phyloP scores from a whole-genome alignment of 2,888 invertebrate genomes.

The Encarsia formosa region DNA sequence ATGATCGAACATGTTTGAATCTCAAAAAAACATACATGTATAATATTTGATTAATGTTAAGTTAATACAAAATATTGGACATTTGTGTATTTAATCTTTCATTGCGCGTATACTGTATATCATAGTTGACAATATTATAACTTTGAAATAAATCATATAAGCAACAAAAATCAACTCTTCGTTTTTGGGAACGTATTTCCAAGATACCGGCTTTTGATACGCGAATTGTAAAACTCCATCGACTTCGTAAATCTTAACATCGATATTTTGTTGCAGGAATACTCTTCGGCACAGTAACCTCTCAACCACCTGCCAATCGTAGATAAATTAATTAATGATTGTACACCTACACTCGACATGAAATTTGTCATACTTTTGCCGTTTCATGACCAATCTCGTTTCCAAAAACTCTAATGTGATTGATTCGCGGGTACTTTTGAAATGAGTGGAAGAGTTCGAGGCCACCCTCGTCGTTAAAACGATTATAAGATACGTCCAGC shows the following conservation, averaged over 20 bases:
- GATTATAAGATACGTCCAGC: constrained; percentile 59
- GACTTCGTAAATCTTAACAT: constrained; percentile 50
- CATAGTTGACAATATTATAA: no score
- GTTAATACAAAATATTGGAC: no score
- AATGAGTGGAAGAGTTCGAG: constrained; percentile 56
- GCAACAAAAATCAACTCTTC: no score
- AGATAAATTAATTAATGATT: constrained; percentile 10
- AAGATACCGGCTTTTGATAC: constrained; percentile 46
- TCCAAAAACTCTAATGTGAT: constrained; percentile 51
- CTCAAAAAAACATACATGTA: no score
- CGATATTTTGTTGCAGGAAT: constrained; percentile 50
- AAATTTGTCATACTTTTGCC: constrained; percentile 38
- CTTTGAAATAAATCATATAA: no score
- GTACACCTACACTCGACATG: no score
- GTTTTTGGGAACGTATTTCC: no score
- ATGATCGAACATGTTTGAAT: no score
- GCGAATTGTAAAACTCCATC: constrained; percentile 48
- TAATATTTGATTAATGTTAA: no score
- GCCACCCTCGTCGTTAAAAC: constrained; percentile 56
- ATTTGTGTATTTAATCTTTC: no score
- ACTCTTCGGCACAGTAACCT: constrained; percentile 49
- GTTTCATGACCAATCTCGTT: constrained; percentile 46
- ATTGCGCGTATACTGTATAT: no score
- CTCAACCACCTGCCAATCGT: constrained; percentile 44
- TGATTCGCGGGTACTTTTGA: constrained; percentile 54